Evolutionary conservation across 1,140 invertebrate species (phyloP).

Genomic region (Drosophila arawakana): DNA sequence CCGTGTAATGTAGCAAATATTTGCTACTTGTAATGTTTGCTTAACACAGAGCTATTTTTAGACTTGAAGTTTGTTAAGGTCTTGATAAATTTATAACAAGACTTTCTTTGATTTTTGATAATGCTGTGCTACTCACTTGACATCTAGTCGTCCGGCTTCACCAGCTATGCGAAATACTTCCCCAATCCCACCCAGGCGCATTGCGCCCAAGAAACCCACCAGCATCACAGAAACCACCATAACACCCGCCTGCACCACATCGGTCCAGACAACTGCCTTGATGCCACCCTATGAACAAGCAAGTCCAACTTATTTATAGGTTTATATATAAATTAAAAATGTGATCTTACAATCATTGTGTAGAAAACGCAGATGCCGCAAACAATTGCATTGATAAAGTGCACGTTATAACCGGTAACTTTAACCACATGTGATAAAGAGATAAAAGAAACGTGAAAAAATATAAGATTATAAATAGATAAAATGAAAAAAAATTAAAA

Average conservation of each 20-base stretch:
- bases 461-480: background rate
- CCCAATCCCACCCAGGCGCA: constrained; percentile 88
- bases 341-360: constrained; percentile 89
- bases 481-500: background rate
- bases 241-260: constrained; percentile 91
- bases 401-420: constrained; percentile 91
- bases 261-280: constrained; percentile 95
- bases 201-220: constrained; percentile 88
- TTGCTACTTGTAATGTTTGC: no score
- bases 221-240: constrained; percentile 90
- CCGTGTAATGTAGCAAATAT: no score
- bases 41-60: no score
- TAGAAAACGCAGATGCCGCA: constrained; percentile 93
- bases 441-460: constrained; percentile 1
- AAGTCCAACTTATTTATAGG: no score
- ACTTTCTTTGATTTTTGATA: no score
- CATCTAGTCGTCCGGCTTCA: constrained; percentile 86
- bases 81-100: no score
- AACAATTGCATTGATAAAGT: constrained; percentile 89
- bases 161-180: constrained; percentile 87
- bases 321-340: background rate
- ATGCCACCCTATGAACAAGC: constrained; percentile 89
- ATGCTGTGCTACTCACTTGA: constrained; percentile 85
- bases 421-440: constrained; percentile 18
- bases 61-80: no score